A percentile compares a stretch with the other conserved stretches of the same genome.
These are phyloP conservation scores for Nowickia ferox DNA, from an alignment of 2,888 invertebrate genomes.

Conservation along the genomic window DNA sequence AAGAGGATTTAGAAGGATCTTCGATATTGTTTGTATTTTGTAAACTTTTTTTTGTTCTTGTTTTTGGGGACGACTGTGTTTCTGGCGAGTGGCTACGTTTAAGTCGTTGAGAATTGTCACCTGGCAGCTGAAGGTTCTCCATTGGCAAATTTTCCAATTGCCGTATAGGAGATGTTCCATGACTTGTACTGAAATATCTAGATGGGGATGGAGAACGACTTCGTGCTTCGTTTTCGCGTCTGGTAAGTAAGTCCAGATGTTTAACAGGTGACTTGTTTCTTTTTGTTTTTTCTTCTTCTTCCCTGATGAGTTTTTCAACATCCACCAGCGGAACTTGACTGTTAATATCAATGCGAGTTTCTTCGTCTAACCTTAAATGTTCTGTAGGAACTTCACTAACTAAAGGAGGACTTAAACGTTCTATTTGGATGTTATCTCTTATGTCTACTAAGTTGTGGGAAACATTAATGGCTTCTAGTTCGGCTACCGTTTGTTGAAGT, in stretches of 20 bases:
- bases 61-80: constrained; percentile 75
- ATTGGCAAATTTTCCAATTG: constrained; percentile 72
- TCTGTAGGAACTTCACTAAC: constrained; percentile 75
- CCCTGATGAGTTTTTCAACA: constrained; percentile 76
- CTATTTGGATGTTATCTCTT: constrained; percentile 78
- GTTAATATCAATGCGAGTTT: constrained; percentile 78
- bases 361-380: constrained; percentile 76
- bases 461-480: constrained; percentile 76
- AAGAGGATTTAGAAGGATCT: constrained; percentile 76
- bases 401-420: constrained; percentile 78
- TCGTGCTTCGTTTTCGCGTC: constrained; percentile 15
- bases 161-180: constrained; percentile 17
- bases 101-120: constrained; percentile 67
- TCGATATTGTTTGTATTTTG: constrained; percentile 17
- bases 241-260: constrained; percentile 10
- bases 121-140: constrained; percentile 74
- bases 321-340: constrained; percentile 76
- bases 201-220: constrained; percentile 55
- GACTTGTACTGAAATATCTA: constrained; percentile 23
- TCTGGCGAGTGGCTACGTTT: constrained; percentile 80
- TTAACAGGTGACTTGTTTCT: constrained; percentile 50
- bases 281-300: constrained; percentile 75
- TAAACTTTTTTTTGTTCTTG: constrained; percentile 71
- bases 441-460: constrained; percentile 78
- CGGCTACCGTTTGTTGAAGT: constrained; percentile 76